phyloP scores from a whole-genome alignment of 2,797 vertebrate genomes.

The Pterois miles region DNA sequence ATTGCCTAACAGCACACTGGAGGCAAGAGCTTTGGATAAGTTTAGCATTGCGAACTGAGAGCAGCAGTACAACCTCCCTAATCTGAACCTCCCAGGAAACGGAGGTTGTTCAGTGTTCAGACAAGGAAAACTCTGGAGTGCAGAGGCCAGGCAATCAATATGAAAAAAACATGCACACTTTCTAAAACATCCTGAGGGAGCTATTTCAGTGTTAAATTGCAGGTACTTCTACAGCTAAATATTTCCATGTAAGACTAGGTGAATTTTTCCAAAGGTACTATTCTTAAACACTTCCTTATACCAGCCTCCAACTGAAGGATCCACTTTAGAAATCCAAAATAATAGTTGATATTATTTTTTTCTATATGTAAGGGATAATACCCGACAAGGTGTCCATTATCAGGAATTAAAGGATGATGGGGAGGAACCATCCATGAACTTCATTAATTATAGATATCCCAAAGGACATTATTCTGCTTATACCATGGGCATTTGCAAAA shows the following conservation, averaged over 20 bases:
- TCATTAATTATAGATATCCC: too few relatives aligned
- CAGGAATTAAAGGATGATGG: too few relatives aligned
- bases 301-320: background rate
- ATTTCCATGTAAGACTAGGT: background rate
- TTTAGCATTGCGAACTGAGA: constrained; percentile 52
- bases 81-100: constrained; percentile 38
- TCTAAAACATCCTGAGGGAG: constrained; percentile 10
- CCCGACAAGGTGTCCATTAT: too few relatives aligned
- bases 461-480: accelerated
- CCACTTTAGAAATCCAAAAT: background rate
- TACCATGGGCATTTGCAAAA: too few relatives aligned
- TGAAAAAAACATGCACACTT: background rate
- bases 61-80: constrained; percentile 25
- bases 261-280: background rate
- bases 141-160: constrained; percentile 6
- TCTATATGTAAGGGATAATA: background rate
- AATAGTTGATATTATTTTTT: background rate
- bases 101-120: constrained; percentile 20
- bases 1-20: constrained; percentile 57
- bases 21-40: constrained; percentile 47
- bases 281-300: background rate
- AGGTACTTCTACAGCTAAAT: background rate
- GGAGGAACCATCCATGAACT: too few relatives aligned
- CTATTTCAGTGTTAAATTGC: background rate
- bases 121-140: background rate